A percentile compares a stretch with the other conserved stretches of the same genome.
phyloP scores from a whole-genome alignment of 2,888 invertebrate genomes.

The Rhagophthalmus giganteus region DNA sequence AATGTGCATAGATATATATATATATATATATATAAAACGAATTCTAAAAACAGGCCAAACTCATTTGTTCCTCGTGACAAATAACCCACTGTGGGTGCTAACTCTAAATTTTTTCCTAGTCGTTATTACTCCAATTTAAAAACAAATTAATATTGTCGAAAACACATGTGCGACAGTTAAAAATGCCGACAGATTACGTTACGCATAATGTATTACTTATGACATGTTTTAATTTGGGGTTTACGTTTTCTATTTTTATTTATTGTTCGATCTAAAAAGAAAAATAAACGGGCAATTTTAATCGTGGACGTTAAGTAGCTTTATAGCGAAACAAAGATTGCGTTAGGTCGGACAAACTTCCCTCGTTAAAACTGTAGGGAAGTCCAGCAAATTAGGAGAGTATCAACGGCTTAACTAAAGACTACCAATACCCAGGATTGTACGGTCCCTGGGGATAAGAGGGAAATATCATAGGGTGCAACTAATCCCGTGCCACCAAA shows the following conservation, averaged over 20 bases:
- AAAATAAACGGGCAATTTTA: no score
- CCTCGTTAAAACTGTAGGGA: slow-evolving; percentile 43
- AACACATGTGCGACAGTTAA: slow-evolving; percentile 26
- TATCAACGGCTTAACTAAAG: slow-evolving; percentile 50
- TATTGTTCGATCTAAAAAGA: no score
- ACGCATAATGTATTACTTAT: slow-evolving; percentile 24
- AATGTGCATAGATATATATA: no score
- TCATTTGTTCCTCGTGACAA: slow-evolving; percentile 30
- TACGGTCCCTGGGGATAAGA: slow-evolving; percentile 40
- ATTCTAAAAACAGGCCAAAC: slow-evolving; percentile 18
- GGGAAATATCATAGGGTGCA: slow-evolving; percentile 43
- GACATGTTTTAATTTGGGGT: slow-evolving; percentile 25
- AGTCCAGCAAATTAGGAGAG: slow-evolving; percentile 52
- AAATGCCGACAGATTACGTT: slow-evolving; percentile 22
- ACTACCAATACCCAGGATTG: slow-evolving; percentile 43
- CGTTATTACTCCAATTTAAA: slow-evolving; percentile 33
- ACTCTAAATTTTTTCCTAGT: slow-evolving; percentile 19
- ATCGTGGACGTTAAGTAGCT: no score
- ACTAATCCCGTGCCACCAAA: slow-evolving; percentile 45
- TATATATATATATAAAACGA: slow-evolving; percentile 19
- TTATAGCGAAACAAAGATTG: slow-evolving; percentile 18
- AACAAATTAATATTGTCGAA: slow-evolving; percentile 33
- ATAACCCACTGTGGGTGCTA: slow-evolving; percentile 24
- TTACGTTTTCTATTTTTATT: slow-evolving; percentile 22
- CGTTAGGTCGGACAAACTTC: slow-evolving; percentile 11